Evolutionary conservation across 2,113 vertebrate genomes (phyloP).

Genomic region (Terrapene triunguis): DNA sequence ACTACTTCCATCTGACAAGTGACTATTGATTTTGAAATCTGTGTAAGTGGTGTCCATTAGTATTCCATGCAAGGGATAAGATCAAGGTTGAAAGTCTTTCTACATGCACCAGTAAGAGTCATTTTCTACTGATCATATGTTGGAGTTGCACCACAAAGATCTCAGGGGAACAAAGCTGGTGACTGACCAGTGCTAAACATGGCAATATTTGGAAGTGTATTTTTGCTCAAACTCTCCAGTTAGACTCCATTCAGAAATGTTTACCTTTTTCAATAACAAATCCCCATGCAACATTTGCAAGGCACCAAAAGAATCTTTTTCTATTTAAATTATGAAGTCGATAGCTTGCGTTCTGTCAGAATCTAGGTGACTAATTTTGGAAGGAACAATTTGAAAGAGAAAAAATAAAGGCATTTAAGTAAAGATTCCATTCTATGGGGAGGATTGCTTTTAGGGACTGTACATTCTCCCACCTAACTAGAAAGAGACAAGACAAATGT

Average conservation of each 20-base stretch:
- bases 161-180: not conserved
- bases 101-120: rapidly evolving
- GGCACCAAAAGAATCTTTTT: not conserved
- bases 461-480: not conserved
- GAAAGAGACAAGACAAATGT: not conserved
- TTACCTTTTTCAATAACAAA: not conserved
- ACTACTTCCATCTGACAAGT: not conserved
- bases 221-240: not conserved
- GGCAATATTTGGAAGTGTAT: not conserved
- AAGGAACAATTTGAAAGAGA: not conserved
- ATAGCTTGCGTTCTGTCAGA: not conserved
- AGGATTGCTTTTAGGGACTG: not conserved
- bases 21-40: not conserved
- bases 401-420: not conserved
- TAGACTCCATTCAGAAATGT: not conserved
- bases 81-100: not conserved
- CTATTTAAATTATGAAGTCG: not conserved
- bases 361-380: not conserved
- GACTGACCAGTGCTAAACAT: not conserved
- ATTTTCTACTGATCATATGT: not conserved
- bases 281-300: not conserved
- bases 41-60: not conserved
- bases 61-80: not conserved
- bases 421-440: constrained; percentile 4
- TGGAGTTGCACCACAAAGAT: not conserved